phyloP scores from a whole-genome alignment of 35 echinoderm and acorn worm species.

The Lytechinus pictus region DNA sequence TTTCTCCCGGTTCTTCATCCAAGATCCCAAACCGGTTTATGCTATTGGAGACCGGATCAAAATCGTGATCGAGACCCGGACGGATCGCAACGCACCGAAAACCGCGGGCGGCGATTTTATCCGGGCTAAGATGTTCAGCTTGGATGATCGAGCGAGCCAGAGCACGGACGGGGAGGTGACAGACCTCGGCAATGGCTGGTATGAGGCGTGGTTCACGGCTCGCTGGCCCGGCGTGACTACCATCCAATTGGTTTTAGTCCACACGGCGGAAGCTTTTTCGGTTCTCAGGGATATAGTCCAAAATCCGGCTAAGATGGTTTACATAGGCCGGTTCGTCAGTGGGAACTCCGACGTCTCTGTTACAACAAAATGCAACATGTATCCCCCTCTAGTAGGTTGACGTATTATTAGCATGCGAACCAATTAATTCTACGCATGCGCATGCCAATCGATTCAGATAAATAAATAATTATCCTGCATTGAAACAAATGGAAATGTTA shows the following conservation, averaged over 20 bases:
- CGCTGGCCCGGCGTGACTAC: constrained; percentile 51
- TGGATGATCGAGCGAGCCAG: neutral
- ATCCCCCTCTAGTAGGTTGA: neutral
- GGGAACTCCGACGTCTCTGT: neutral
- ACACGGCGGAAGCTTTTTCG: constrained; percentile 40
- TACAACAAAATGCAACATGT: neutral
- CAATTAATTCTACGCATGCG: no score
- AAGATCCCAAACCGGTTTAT: neutral
- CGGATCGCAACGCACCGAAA: constrained; percentile 28
- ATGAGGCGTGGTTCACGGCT: constrained; percentile 52
- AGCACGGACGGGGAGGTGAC: constrained; percentile 55
- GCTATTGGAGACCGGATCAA: neutral
- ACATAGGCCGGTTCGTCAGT: neutral
- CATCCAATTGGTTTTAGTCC: constrained; percentile 53
- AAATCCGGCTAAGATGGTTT: constrained; percentile 29
- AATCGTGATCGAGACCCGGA: constrained; percentile 7
- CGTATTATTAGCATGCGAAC: no score
- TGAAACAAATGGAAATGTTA: no score
- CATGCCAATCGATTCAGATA: no score
- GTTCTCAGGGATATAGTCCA: neutral
- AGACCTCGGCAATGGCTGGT: constrained; percentile 50
- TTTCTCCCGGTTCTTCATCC: constrained; percentile 29
- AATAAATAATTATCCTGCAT: no score
- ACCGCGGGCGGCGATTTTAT: constrained; percentile 29
- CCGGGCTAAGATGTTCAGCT: neutral